These are phyloP conservation scores for Meganola albula DNA, from an alignment of 2,888 invertebrate species.

Conservation along the genomic window DNA sequence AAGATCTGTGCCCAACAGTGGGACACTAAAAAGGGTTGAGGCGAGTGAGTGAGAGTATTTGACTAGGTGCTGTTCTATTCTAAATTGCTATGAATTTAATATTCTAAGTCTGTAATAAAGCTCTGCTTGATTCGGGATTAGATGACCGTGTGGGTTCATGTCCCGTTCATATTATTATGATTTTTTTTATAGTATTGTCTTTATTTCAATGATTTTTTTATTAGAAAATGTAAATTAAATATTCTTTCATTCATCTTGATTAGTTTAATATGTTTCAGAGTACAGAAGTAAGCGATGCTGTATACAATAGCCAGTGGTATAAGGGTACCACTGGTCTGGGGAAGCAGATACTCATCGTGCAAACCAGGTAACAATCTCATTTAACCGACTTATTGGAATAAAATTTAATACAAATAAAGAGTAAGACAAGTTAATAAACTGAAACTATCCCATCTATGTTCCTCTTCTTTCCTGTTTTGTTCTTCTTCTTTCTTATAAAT, in stretches of 20 bases:
- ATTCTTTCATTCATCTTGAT: background rate
- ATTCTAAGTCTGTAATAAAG: background rate
- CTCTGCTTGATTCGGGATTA: background rate
- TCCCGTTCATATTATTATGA: background rate
- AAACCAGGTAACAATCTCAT: conserved; percentile 31
- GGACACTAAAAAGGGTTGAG: no score
- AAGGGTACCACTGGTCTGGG: conserved; percentile 14
- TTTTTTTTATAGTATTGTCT: background rate
- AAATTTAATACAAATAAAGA: no score
- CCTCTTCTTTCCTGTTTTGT: background rate
- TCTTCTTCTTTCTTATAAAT: background rate
- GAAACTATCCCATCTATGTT: no score
- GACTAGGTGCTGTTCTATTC: no score
- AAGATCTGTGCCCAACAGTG: no score
- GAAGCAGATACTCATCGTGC: conserved; percentile 33
- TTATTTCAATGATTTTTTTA: background rate
- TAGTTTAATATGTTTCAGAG: conserved; percentile 37
- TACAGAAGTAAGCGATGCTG: conserved; percentile 32
- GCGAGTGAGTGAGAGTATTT: no score
- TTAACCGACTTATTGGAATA: background rate
- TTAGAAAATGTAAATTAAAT: background rate
- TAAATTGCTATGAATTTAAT: background rate
- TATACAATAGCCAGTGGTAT: conserved; percentile 43
- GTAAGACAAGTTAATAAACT: no score
- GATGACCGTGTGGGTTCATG: background rate